phyloP scores from a whole-genome alignment of 2,888 invertebrate species.

The Andrena camellia region DNA sequence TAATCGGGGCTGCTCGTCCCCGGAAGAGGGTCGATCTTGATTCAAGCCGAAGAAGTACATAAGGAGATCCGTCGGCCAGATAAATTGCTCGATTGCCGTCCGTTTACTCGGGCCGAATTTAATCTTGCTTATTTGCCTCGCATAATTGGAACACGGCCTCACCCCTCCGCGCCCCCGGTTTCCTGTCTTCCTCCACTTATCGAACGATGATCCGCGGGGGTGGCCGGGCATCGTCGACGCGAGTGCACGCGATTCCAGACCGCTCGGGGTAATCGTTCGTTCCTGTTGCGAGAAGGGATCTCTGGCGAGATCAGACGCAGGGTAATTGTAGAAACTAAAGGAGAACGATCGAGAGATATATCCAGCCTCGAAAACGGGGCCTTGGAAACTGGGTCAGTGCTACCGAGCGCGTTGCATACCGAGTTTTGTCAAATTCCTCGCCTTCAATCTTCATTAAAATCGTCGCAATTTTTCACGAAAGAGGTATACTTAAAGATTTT shows the following conservation, averaged over 20 bases:
- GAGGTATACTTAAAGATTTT: no score
- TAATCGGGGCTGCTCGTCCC: slow-evolving; percentile 18
- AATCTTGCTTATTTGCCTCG: slow-evolving; percentile 69
- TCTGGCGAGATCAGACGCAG: slow-evolving; percentile 27
- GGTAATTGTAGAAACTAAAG: slow-evolving; percentile 49
- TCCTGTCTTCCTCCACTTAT: slow-evolving; percentile 48
- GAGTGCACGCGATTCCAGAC: slow-evolving; percentile 38
- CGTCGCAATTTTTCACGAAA: no score
- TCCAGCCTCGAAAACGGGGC: slow-evolving; percentile 16
- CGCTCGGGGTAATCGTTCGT: slow-evolving; percentile 41
- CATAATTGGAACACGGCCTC: slow-evolving; percentile 67
- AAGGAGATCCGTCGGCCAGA: slow-evolving; percentile 53
- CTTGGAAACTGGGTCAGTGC: slow-evolving; percentile 46
- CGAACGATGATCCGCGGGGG: slow-evolving; percentile 56
- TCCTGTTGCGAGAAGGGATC: slow-evolving; percentile 33
- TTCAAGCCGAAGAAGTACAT: slow-evolving; percentile 48
- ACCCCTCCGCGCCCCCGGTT: slow-evolving; percentile 10
- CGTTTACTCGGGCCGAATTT: slow-evolving; percentile 65
- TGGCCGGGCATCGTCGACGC: slow-evolving; percentile 5
- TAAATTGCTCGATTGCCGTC: slow-evolving; percentile 64
- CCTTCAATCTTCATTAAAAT: no score
- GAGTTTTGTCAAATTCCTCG: slow-evolving; percentile 10
- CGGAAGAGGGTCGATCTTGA: slow-evolving; percentile 57
- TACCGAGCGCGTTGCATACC: slow-evolving; percentile 5
- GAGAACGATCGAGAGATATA: slow-evolving; percentile 56